Evolutionary conservation across 2,888 invertebrate species (phyloP).

Genomic region (Rhimphoctona megacephalus): DNA sequence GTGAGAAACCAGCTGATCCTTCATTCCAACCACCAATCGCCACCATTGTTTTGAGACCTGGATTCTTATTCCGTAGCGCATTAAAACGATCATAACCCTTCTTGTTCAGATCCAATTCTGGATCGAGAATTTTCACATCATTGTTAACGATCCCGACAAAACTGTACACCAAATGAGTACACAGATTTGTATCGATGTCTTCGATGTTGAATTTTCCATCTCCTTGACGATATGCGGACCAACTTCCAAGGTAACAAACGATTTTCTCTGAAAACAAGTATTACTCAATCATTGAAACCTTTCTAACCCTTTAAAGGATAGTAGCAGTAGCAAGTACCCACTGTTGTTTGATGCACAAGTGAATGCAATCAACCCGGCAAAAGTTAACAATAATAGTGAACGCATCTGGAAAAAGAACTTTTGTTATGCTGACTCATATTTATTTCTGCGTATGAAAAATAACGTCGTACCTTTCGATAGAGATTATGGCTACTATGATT

Average conservation of each 20-base stretch:
- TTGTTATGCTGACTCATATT: background rate
- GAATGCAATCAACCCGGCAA: background rate
- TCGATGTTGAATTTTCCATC: conserved; percentile 89
- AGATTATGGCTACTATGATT: background rate
- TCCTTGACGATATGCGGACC: conserved; percentile 90
- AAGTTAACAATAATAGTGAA: background rate
- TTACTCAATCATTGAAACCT: background rate
- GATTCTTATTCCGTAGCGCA: conserved; percentile 85
- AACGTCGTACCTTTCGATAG: background rate
- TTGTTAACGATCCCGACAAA: conserved; percentile 88
- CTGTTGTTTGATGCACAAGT: conserved; percentile 12
- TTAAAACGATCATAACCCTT: conserved; percentile 86
- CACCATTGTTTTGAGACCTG: conserved; percentile 86
- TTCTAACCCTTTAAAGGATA: too few species aligned
- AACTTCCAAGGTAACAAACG: conserved; percentile 92
- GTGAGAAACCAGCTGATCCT: conserved; percentile 87
- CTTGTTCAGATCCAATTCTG: conserved; percentile 87
- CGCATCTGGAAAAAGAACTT: conserved; percentile 30
- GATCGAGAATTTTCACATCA: conserved; percentile 86
- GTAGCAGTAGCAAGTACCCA: background rate
- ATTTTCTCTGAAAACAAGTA: conserved; percentile 86
- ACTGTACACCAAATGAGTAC: conserved; percentile 90
- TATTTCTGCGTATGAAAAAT: background rate
- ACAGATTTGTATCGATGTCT: conserved; percentile 89
- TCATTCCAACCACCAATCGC: conserved; percentile 90